These are phyloP conservation scores for Lycorma delicatula DNA, from an alignment of 1,140 invertebrate species.

Conservation along the genomic window DNA sequence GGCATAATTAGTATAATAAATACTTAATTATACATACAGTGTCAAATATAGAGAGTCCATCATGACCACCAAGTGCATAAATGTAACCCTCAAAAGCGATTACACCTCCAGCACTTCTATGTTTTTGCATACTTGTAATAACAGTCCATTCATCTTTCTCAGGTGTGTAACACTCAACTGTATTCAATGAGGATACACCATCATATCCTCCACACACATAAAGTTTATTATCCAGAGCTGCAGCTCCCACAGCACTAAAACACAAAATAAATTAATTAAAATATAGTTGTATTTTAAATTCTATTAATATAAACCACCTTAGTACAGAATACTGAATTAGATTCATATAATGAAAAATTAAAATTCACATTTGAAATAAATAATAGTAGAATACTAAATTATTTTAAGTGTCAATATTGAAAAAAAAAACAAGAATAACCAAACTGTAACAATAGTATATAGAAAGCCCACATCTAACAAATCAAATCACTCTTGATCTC, in stretches of 20 bases:
- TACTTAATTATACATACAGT: too few relatives aligned
- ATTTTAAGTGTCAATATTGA: not conserved
- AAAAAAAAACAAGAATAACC: too few relatives aligned
- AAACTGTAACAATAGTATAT: too few relatives aligned
- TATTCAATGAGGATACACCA: constrained; percentile 76
- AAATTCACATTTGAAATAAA: too few relatives aligned
- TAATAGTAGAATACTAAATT: too few relatives aligned
- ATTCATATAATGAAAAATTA: too few relatives aligned
- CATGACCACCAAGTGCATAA: constrained; percentile 78
- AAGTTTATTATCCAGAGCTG: constrained; percentile 65
- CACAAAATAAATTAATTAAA: not conserved
- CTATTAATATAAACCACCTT: too few relatives aligned
- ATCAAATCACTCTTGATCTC: too few relatives aligned
- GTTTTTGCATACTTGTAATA: constrained; percentile 71
- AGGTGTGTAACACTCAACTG: constrained; percentile 74
- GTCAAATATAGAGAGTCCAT: constrained; percentile 83
- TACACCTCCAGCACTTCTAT: constrained; percentile 81
- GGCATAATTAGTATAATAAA: too few relatives aligned
- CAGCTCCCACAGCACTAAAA: constrained; percentile 71
- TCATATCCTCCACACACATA: constrained; percentile 88
- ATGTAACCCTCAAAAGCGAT: constrained; percentile 71
- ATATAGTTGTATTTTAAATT: too few relatives aligned
- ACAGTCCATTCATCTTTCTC: constrained; percentile 66
- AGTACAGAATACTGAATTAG: too few relatives aligned
- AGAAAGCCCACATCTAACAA: too few relatives aligned